phyloP scores from a whole-genome alignment of 1,140 invertebrate genomes.

The Lithobius niger region DNA sequence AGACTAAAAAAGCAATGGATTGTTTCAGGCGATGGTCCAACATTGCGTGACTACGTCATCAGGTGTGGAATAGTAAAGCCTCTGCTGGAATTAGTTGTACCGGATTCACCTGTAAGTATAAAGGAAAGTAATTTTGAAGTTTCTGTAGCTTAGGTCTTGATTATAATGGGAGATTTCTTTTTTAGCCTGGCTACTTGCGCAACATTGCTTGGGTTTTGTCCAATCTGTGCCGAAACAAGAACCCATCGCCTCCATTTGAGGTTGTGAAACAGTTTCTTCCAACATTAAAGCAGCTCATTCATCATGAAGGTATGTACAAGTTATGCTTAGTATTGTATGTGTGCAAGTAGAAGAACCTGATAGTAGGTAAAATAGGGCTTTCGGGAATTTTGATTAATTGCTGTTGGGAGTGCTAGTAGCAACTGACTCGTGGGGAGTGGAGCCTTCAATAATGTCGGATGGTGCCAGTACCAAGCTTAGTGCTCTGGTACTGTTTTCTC shows the following conservation, averaged over 20 bases:
- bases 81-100: slow-evolving; percentile 49
- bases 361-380: too few species aligned
- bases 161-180: neutral
- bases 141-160: too few species aligned
- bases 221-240: slow-evolving; percentile 84
- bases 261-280: slow-evolving; percentile 66
- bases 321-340: too few species aligned
- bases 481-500: too few species aligned
- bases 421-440: too few species aligned
- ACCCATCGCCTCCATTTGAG: slow-evolving; percentile 64
- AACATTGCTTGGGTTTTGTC: slow-evolving; percentile 83
- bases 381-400: too few species aligned
- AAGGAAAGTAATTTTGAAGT: neutral
- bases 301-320: slow-evolving; percentile 50
- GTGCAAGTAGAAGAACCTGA: too few species aligned
- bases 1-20: too few species aligned
- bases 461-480: too few species aligned
- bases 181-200: slow-evolving; percentile 32
- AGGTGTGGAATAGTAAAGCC: slow-evolving; percentile 44
- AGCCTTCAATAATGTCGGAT: too few species aligned
- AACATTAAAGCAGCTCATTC: slow-evolving; percentile 59
- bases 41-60: slow-evolving; percentile 59
- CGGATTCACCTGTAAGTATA: slow-evolving; percentile 38
- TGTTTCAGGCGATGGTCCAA: slow-evolving; percentile 52
- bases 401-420: too few species aligned